phyloP scores from a whole-genome alignment of 1,140 invertebrate species.

The Drosophila eugracilis region DNA sequence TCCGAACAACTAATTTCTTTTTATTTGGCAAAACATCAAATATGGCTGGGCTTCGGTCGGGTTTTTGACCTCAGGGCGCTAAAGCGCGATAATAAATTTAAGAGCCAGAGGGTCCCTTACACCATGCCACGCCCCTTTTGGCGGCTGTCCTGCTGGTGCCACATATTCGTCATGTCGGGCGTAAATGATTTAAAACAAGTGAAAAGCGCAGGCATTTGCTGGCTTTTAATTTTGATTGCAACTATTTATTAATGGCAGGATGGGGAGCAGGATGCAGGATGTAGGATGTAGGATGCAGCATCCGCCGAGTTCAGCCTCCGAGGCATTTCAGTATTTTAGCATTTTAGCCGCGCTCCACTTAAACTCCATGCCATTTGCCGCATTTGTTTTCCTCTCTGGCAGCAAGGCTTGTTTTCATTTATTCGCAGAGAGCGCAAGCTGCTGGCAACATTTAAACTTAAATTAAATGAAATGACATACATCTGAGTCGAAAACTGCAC shows the following conservation, averaged over 20 bases:
- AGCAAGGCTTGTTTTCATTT: constrained; percentile 33
- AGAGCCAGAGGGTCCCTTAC: constrained; percentile 1
- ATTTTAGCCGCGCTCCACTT: constrained; percentile 60
- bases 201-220: too few species aligned
- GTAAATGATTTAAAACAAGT: constrained; percentile 66
- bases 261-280: too few species aligned
- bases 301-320: constrained; percentile 10
- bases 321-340: too few species aligned
- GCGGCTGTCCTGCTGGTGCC: constrained; percentile 20
- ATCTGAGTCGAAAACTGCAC: constrained; percentile 29
- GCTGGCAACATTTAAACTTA: constrained; percentile 48
- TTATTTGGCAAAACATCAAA: constrained; percentile 23
- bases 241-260: constrained; percentile 73
- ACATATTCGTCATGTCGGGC: constrained; percentile 51
- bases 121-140: too few species aligned
- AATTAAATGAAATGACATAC: constrained; percentile 59
- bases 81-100: constrained; percentile 66
- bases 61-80: too few species aligned
- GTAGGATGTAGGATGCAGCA: constrained; percentile 23
- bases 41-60: constrained; percentile 1
- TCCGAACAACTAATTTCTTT: constrained; percentile 42
- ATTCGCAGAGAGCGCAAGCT: constrained; percentile 15
- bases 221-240: constrained; percentile 76
- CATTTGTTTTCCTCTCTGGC: constrained; percentile 16
- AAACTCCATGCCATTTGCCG: constrained; percentile 54